Conservation (phyloP, 2,113 vertebrate genomes). For the Prolemur simus region DNA sequence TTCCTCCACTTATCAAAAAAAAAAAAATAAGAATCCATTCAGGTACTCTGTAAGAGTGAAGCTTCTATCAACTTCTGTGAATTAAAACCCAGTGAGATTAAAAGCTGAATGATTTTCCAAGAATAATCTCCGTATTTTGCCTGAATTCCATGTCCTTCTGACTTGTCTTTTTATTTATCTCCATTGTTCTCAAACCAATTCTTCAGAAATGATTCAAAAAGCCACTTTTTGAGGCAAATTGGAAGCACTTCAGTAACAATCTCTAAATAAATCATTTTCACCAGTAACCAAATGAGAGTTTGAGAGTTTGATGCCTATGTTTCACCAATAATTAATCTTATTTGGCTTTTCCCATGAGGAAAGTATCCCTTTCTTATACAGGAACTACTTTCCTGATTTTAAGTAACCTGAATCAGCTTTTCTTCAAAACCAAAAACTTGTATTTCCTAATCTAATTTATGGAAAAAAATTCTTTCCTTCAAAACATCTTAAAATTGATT, state of each 20-base stretch:
- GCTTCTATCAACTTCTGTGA: neutral
- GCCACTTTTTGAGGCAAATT: neutral
- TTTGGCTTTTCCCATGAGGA: neutral
- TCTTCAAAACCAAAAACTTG: neutral
- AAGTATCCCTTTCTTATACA: neutral
- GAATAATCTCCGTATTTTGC: neutral
- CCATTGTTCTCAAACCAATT: neutral
- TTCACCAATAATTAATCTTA: neutral
- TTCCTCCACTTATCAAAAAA: neutral
- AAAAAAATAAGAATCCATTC: neutral
- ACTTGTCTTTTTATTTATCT: slow-evolving; percentile 22
- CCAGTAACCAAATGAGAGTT: neutral
- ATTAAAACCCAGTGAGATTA: neutral
- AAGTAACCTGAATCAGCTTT: neutral
- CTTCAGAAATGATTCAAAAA: slow-evolving; percentile 1
- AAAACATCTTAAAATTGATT: neutral
- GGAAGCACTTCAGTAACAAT: neutral
- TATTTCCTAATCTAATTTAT: neutral
- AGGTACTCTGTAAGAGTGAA: neutral
- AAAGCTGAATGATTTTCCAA: slow-evolving; percentile 10
- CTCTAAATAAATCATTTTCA: slow-evolving; percentile 21
- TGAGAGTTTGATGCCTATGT: neutral
- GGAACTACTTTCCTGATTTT: neutral
- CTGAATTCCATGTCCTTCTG: neutral
- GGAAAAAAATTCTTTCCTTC: neutral